A percentile compares a stretch with the other conserved stretches of the same genome.
Conservation (phyloP, 2,797 vertebrate genomes). For the Cichlasoma orientale region DNA sequence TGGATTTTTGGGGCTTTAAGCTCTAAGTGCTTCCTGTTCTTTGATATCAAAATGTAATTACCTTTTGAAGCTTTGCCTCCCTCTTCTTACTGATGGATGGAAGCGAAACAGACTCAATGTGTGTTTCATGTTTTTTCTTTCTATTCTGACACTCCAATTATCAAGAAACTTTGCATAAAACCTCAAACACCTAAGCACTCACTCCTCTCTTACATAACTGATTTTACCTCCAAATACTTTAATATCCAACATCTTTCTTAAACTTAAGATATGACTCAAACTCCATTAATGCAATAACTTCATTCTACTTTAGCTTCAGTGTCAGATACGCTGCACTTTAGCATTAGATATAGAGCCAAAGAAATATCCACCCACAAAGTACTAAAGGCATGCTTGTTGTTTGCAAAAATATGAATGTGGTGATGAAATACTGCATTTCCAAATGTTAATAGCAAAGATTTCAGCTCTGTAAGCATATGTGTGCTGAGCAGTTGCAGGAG, state of each 20-base stretch:
- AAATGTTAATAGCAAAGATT: neutral
- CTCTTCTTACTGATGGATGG: slow-evolving; percentile 50
- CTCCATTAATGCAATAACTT: slow-evolving; percentile 48
- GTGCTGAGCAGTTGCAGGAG: slow-evolving; percentile 6
- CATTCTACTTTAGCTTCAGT: slow-evolving; percentile 26
- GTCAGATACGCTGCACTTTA: neutral
- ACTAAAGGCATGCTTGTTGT: neutral
- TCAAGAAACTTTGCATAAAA: slow-evolving; percentile 67
- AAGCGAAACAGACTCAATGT: slow-evolving; percentile 59
- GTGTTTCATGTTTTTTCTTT: slow-evolving; percentile 71
- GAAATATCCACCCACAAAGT: neutral
- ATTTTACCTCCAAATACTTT: slow-evolving; percentile 45
- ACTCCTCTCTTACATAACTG: slow-evolving; percentile 55
- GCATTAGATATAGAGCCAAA: slow-evolving; percentile 4
- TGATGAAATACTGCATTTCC: neutral
- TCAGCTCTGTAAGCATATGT: neutral
- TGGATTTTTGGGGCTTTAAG: slow-evolving; percentile 50
- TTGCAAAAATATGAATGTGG: neutral
- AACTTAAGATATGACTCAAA: slow-evolving; percentile 46
- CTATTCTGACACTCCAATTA: slow-evolving; percentile 77
- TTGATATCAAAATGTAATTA: slow-evolving; percentile 78
- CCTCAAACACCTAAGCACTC: slow-evolving; percentile 71
- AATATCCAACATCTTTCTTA: slow-evolving; percentile 57
- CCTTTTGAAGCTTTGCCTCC: slow-evolving; percentile 60
- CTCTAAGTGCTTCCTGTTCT: slow-evolving; percentile 58